These are phyloP conservation scores for Athalia circularis DNA, from an alignment of 2,888 invertebrate genomes.

Conservation along the genomic window DNA sequence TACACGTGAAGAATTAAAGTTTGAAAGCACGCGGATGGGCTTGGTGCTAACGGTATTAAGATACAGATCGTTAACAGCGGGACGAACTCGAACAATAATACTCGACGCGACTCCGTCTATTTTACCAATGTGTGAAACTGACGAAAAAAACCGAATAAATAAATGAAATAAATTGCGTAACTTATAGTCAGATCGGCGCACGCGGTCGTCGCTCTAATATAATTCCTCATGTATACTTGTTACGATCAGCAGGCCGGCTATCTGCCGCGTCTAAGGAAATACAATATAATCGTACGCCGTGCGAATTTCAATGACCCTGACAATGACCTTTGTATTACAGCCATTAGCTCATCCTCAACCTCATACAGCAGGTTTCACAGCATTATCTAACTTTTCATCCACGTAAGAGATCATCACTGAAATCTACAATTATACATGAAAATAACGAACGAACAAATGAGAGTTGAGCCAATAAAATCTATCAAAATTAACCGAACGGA, in stretches of 20 bases:
- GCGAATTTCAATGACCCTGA: slow-evolving; percentile 1
- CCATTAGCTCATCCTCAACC: no score
- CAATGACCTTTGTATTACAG: background rate
- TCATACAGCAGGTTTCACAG: no score
- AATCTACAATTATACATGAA: background rate
- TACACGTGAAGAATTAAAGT: slow-evolving; percentile 13
- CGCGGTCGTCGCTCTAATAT: background rate
- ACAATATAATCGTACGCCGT: background rate
- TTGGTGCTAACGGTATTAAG: slow-evolving; percentile 36
- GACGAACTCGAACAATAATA: slow-evolving; percentile 1
- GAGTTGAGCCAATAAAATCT: no score
- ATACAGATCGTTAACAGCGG: slow-evolving; percentile 43
- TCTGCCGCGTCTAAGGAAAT: slow-evolving; percentile 19
- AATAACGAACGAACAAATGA: no score
- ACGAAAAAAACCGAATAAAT: no score
- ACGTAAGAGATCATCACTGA: background rate
- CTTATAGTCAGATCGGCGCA: background rate
- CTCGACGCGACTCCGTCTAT: background rate
- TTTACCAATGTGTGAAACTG: no score
- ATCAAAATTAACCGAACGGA: no score
- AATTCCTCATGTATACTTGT: background rate
- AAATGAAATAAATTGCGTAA: background rate
- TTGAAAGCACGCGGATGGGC: slow-evolving; percentile 13
- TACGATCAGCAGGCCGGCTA: background rate
- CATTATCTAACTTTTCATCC: no score